Evolutionary conservation across 2,797 vertebrate species (phyloP).

Genomic region (Taenioides sp.): DNA sequence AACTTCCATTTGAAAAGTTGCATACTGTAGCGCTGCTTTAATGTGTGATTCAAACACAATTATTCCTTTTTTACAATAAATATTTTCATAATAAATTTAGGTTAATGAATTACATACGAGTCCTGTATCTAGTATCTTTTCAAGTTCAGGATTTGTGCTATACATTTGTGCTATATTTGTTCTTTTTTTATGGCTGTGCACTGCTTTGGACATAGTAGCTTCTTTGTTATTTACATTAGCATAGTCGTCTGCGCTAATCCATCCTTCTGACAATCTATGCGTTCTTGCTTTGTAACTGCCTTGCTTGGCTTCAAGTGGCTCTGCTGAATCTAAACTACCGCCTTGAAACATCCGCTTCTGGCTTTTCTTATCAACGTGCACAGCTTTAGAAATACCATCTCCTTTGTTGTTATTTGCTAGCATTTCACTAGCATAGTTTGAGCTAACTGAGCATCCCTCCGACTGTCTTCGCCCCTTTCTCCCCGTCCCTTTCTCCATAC

Average conservation of each 20-base stretch:
- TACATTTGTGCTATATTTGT: too few species aligned
- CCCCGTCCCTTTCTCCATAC: background rate
- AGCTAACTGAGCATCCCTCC: background rate
- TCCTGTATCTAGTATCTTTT: background rate
- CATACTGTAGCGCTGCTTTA: background rate
- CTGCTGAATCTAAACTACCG: too few species aligned
- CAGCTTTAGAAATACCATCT: background rate
- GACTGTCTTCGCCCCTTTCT: background rate
- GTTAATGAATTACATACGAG: background rate
- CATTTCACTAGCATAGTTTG: too few species aligned
- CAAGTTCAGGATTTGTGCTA: background rate
- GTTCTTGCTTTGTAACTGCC: too few species aligned
- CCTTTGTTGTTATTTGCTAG: background rate
- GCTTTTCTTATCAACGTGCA: background rate
- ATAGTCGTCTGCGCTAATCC: too few species aligned
- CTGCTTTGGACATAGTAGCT: too few species aligned
- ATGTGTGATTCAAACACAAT: background rate
- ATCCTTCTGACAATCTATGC: too few species aligned
- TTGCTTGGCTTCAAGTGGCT: too few species aligned
- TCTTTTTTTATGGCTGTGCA: too few species aligned
- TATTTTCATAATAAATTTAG: background rate
- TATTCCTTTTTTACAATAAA: background rate
- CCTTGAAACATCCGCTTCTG: background rate
- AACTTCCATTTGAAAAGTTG: too few species aligned
- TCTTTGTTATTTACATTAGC: too few species aligned